A percentile compares a stretch with the other conserved stretches of the same genome.
phyloP scores from a whole-genome alignment of 2,113 vertebrate genomes.

The Dipodomys spectabilis region DNA sequence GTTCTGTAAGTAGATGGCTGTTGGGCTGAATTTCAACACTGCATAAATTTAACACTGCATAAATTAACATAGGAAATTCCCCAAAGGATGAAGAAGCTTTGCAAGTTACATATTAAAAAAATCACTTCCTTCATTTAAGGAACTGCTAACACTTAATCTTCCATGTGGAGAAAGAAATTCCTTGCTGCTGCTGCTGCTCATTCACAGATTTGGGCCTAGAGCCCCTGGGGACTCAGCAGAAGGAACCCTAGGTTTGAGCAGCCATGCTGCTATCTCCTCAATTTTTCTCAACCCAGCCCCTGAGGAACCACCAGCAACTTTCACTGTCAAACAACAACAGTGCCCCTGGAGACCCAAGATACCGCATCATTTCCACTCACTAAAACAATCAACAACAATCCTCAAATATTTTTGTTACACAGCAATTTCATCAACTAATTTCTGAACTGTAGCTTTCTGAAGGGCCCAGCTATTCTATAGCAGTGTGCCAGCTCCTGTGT shows the following conservation, averaged over 20 bases:
- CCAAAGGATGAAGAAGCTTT: constrained; percentile 65
- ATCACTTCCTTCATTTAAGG: constrained; percentile 68
- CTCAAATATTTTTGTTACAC: constrained; percentile 52
- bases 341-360: constrained; percentile 39
- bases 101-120: constrained; percentile 54
- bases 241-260: not conserved
- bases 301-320: not conserved
- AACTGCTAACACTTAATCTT: constrained; percentile 65
- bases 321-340: not conserved
- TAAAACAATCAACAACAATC: constrained; percentile 31
- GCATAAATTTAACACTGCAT: constrained; percentile 70
- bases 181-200: constrained; percentile 54
- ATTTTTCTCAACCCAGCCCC: not conserved
- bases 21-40: constrained; percentile 79
- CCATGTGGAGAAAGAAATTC: constrained; percentile 64
- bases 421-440: not conserved
- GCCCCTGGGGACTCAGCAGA: too few relatives aligned
- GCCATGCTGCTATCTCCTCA: not conserved
- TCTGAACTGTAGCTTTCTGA: not conserved
- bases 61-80: constrained; percentile 81
- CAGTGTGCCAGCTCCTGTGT: not conserved
- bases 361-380: not conserved
- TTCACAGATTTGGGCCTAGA: not conserved
- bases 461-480: not conserved
- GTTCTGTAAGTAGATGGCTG: constrained; percentile 49